A percentile compares a stretch with the other conserved stretches of the same genome.
phyloP scores from a whole-genome alignment of 2,797 vertebrate species.

The Gorsachius magnificus region DNA sequence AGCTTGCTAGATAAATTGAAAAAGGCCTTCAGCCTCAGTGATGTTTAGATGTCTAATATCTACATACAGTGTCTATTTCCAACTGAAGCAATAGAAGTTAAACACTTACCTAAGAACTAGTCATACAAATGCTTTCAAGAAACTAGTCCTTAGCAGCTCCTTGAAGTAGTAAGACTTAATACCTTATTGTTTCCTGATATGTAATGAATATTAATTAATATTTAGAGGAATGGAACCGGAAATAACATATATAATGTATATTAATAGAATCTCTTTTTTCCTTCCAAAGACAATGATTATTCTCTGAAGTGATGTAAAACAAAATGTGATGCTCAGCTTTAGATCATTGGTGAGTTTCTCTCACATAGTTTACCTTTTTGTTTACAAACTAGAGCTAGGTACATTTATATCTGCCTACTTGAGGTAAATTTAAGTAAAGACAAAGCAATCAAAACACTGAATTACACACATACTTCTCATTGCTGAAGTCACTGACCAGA shows the following conservation, averaged over 20 bases:
- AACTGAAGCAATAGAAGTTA: background rate
- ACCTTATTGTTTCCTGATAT: background rate
- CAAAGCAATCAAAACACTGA: background rate
- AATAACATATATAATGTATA: background rate
- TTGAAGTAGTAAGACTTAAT: background rate
- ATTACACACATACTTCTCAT: slow-evolving; percentile 7
- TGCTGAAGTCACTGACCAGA: background rate
- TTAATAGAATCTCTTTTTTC: background rate
- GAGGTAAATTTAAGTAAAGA: background rate
- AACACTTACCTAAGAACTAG: background rate
- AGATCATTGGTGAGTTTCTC: background rate
- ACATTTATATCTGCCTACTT: background rate
- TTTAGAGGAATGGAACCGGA: background rate
- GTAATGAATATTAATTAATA: background rate
- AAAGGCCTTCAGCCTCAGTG: background rate
- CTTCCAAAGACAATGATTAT: background rate
- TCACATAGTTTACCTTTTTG: background rate
- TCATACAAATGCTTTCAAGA: background rate
- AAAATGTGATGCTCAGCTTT: background rate
- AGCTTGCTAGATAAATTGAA: background rate
- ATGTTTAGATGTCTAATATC: background rate
- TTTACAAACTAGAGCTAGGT: background rate
- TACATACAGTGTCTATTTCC: background rate
- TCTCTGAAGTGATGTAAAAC: background rate
- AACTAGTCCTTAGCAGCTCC: background rate